Conservation (phyloP, 1,140 invertebrate species). For the Steinernema khuongi region DNA sequence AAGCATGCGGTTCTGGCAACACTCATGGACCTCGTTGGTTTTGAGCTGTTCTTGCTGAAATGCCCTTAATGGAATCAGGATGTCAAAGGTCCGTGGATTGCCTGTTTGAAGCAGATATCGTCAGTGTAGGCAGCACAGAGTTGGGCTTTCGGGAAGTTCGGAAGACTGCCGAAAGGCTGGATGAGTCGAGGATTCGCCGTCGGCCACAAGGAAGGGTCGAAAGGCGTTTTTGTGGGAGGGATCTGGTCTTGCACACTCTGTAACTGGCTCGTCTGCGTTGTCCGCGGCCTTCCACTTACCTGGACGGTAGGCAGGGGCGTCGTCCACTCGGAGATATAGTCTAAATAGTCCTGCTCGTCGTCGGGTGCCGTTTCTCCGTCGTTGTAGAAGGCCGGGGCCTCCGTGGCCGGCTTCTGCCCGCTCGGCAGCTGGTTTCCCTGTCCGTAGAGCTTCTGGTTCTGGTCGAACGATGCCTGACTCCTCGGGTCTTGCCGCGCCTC, state of each 20-base stretch:
- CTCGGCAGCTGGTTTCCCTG: background rate
- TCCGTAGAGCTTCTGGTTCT: too few relatives aligned
- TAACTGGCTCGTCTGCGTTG: background rate
- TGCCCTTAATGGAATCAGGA: background rate
- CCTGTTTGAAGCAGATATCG: conserved; percentile 57
- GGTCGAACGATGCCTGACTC: too few relatives aligned
- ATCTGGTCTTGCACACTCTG: conserved; percentile 24
- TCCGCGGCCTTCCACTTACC: background rate
- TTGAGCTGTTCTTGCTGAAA: conserved; percentile 43
- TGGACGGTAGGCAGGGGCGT: background rate
- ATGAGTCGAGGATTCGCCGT: conserved; percentile 8
- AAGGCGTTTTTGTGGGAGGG: conserved; percentile 18
- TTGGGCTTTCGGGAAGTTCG: conserved; percentile 44
- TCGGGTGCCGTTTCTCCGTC: conserved; percentile 5
- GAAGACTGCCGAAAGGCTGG: conserved; percentile 22
- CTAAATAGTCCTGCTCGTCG: conserved; percentile 3
- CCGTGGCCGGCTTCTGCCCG: background rate
- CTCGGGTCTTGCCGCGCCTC: too few relatives aligned
- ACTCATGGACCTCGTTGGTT: conserved; percentile 43
- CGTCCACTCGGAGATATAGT: background rate
- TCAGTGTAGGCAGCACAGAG: conserved; percentile 54
- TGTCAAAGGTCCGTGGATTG: conserved; percentile 8
- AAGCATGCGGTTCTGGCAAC: conserved; percentile 48
- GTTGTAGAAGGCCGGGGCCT: conserved; percentile 21
- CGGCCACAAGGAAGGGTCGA: background rate